Conservation (phyloP, 2,113 vertebrate species). For the Morone saxatilis region DNA sequence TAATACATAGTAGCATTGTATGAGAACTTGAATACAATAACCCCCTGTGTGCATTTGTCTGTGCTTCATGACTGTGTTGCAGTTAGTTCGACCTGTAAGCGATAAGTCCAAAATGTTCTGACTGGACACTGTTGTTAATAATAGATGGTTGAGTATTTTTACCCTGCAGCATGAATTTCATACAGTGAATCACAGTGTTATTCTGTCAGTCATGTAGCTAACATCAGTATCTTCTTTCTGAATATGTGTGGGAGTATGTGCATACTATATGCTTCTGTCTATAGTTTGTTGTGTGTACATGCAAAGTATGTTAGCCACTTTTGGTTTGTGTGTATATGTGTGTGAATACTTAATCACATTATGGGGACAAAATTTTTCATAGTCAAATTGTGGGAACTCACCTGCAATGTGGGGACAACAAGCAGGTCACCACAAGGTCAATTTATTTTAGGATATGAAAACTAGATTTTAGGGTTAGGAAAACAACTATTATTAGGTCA, state of each 20-base stretch:
- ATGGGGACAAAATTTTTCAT: neutral
- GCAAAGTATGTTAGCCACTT: neutral
- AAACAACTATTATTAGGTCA: neutral
- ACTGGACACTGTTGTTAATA: constrained; percentile 63
- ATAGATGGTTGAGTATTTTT: constrained; percentile 60
- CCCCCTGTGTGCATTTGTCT: constrained; percentile 50
- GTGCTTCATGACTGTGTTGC: constrained; percentile 14
- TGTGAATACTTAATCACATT: neutral
- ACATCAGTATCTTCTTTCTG: constrained; percentile 16
- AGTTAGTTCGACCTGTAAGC: constrained; percentile 23
- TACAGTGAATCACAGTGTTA: constrained; percentile 37
- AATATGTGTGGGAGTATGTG: constrained; percentile 3
- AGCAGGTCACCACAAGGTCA: neutral
- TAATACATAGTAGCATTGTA: neutral
- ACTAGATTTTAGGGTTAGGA: neutral
- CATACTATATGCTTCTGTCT: neutral
- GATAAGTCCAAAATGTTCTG: constrained; percentile 38
- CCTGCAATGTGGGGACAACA: constrained; percentile 1
- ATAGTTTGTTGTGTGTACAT: neutral
- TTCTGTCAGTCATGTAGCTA: constrained; percentile 58
- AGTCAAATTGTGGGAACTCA: neutral
- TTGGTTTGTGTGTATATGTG: neutral
- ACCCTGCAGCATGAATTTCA: constrained; percentile 60
- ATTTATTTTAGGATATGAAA: neutral
- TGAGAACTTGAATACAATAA: neutral